phyloP scores from a whole-genome alignment of 2,888 invertebrate species.

The Lasioglossum figueresi region DNA sequence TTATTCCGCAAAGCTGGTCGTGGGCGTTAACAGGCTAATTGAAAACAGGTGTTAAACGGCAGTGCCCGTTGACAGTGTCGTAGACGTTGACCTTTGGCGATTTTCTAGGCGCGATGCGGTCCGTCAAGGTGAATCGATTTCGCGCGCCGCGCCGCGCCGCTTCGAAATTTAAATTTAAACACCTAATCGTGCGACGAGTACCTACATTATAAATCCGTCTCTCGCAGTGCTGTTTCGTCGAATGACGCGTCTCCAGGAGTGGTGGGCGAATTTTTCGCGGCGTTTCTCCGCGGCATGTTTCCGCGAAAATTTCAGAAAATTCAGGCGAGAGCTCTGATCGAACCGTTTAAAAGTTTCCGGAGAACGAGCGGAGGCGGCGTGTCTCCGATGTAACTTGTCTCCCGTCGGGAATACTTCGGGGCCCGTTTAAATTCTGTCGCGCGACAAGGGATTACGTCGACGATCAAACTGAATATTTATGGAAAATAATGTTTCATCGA shows the following conservation, averaged over 20 bases:
- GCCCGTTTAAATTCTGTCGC: not conserved
- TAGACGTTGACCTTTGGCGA: slow-evolving; percentile 52
- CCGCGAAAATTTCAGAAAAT: not conserved
- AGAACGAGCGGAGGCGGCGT: not conserved
- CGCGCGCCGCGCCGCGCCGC: slow-evolving; percentile 31
- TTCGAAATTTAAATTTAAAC: slow-evolving; percentile 47
- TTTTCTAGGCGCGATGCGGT: slow-evolving; percentile 36
- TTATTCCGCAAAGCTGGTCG: not conserved
- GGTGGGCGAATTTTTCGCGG: not conserved
- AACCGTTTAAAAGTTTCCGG: not conserved
- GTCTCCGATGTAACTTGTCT: not conserved
- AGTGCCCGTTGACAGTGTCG: slow-evolving; percentile 57
- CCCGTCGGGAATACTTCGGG: slow-evolving; percentile 9
- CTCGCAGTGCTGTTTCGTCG: not conserved
- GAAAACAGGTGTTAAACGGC: slow-evolving; percentile 4
- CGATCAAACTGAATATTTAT: not conserved
- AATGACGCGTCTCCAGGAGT: not conserved
- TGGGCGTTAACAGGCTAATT: not conserved
- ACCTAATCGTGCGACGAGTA: not conserved
- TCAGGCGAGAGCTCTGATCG: not conserved
- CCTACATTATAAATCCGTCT: not conserved
- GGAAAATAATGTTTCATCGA: slow-evolving; percentile 24
- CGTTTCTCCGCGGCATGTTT: not conserved
- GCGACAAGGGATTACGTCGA: slow-evolving; percentile 2
- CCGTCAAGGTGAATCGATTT: slow-evolving; percentile 46